Base-by-base conservation (phyloP, 2,888 invertebrate species). In the Meiosimyza platycephala region DNA sequence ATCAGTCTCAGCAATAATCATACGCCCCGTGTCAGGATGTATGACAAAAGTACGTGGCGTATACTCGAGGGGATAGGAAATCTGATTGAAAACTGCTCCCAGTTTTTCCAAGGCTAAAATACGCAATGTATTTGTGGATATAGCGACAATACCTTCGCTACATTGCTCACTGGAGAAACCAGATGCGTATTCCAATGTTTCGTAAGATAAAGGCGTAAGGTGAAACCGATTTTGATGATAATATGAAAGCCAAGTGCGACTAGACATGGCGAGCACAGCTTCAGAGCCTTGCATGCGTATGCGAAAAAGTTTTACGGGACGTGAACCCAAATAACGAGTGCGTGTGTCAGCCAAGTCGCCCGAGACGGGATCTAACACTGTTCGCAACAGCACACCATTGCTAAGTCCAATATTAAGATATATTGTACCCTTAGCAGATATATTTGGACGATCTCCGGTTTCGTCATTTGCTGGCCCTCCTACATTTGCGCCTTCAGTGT, bases 121-220 rank as follows among this genome's bases (percentile, higher is more conserved):
- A 83, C 98, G 90, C 68, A 99, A 89, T 0, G 99, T 99, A 84
- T 99, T 99, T 1, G 97, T 96, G 0, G 98, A 97, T 85, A 99
- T 99, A 0, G 99, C 99, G 0, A 99, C 99, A 79, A 99, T 97
- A 78, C 99, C 99, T 88, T 99, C 99, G 0, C 98, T 97, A 89
- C 99, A 99, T 87, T 99, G 99, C 88, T 99, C 99, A 88, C 91
- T 91, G 78, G 94, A 94, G 87, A 99, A 99, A 4, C 98, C 98
- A 1, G 98, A 97, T 0, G 99, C 99, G 88, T 96, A 98, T 85
- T 99, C 99, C 72, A 99, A 88, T 72, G 96, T 94, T 87, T 98
- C 98, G 84, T 99, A 99, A 0, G 98, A 98, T 0, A 98, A 88
- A 0, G 98, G 98, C 0, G 98, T 98, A 63, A 99, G 89, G 87